Conservation (phyloP, 53 echinoderm and acorn worm species). For the Paelopatides confundens region DNA sequence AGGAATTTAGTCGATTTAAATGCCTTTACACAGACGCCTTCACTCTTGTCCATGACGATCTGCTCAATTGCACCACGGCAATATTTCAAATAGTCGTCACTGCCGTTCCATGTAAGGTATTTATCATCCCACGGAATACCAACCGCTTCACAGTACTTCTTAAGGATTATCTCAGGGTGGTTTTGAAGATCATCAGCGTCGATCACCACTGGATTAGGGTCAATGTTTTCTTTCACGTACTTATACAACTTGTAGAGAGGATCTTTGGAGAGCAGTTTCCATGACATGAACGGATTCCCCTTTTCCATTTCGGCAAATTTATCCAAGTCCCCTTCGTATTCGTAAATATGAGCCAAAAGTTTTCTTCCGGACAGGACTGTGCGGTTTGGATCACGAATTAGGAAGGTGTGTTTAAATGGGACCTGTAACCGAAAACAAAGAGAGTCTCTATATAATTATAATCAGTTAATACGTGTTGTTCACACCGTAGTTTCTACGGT, state of each 20-base stretch:
- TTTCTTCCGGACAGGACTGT: neutral
- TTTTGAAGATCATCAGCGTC: constrained; percentile 47
- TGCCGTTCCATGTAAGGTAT: constrained; percentile 14
- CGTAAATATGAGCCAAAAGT: neutral
- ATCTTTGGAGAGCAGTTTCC: neutral
- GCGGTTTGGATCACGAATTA: constrained; percentile 22
- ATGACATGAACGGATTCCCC: neutral
- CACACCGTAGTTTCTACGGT: too few species aligned
- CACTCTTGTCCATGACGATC: neutral
- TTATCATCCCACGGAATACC: constrained; percentile 12
- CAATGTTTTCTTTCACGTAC: constrained; percentile 18
- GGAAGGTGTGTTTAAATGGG: constrained; percentile 24
- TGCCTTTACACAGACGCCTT: neutral
- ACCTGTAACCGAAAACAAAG: neutral
- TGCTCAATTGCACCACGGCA: neutral
- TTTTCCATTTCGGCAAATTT: neutral
- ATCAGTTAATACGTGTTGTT: too few species aligned
- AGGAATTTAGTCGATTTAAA: neutral
- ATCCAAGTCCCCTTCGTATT: constrained; percentile 10
- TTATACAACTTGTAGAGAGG: constrained; percentile 5
- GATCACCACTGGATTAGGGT: constrained; percentile 31
- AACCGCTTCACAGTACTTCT: constrained; percentile 18
- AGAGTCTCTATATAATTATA: too few species aligned
- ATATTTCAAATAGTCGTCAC: neutral
- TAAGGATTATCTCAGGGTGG: neutral